Base-by-base conservation (phyloP, 2,797 vertebrate genomes). In the Alca torda region DNA sequence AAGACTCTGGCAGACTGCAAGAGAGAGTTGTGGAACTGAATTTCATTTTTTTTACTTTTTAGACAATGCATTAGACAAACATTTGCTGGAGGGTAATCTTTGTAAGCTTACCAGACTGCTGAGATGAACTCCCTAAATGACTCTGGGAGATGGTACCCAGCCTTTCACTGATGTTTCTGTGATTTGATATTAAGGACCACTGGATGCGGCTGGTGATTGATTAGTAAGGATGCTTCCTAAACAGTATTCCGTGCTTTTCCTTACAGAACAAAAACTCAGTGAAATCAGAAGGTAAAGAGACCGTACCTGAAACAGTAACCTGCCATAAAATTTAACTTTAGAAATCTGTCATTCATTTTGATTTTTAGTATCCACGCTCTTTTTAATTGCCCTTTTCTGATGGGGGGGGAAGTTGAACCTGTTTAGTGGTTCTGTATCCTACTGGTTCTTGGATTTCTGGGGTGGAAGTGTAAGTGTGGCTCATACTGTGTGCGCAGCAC, bases 401-500 rank as follows among this genome's bases (percentile, higher is more conserved):
- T 59, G 2, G 9, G 5, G 1, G 2, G 4, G 1, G 11, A 35
- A 48, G 43, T 13, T 56, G 28, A 85, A 68, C 18, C 4, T 53
- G 6, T 59, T 59, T 51, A 41, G n/a, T 78, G 30, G 24, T 82
- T 28, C 18, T 28, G 6, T 76, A 21, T 25, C 7, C 11, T 84
- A 4, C 18, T 76, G 37, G 15, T 65, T 87, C 25, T 74, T 68
- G 48, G 69, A 70, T 76, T 80, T 87, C 35, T 80, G 51, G 17
- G 10, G 3, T 33, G n/a, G 14, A 12, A 48, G 7, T 10, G 2
- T 54, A n/a, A 75, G 46, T 23, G 17, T 57, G 33, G 8, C 26
- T 63, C 4, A 0, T 68, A 3, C 41, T 59, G 9, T 24, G 6
- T 57, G 37, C 0, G 1, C 3, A 33, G 60, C 12, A 24, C 51